Evolutionary conservation across 2,888 invertebrate genomes (phyloP).

Genomic region (Buathra laborator): DNA sequence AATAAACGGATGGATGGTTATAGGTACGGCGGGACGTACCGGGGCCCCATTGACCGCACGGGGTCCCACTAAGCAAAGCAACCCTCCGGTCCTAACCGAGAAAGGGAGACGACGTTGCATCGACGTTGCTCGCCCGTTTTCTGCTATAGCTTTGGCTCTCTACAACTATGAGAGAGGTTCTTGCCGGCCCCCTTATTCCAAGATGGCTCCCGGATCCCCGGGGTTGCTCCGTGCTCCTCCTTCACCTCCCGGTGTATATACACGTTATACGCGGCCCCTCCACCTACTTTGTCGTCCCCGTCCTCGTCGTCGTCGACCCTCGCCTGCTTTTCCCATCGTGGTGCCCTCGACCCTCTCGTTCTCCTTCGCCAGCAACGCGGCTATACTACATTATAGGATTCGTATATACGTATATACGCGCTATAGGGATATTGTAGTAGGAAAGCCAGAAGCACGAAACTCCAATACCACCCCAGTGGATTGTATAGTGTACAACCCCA

Average conservation of each 20-base stretch:
- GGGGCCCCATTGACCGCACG: constrained; percentile 36
- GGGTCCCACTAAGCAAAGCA: constrained; percentile 39
- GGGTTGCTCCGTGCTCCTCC: constrained; percentile 30
- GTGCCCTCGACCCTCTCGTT: constrained; percentile 59
- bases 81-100: constrained; percentile 35
- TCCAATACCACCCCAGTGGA: constrained; percentile 49
- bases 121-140: neutral
- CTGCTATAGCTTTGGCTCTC: neutral
- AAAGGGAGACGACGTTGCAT: constrained; percentile 9
- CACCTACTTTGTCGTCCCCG: constrained; percentile 41
- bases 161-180: constrained; percentile 1
- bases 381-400: constrained; percentile 17
- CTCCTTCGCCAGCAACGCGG: constrained; percentile 44
- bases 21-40: constrained; percentile 12
- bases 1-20: constrained; percentile 39
- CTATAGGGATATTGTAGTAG: constrained; percentile 25
- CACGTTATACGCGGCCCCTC: constrained; percentile 33
- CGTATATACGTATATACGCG: neutral
- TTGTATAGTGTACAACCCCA: constrained; percentile 37
- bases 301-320: constrained; percentile 53
- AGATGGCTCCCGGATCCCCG: constrained; percentile 53
- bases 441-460: constrained; percentile 38
- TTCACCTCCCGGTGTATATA: constrained; percentile 37
- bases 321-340: constrained; percentile 57
- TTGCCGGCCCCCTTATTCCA: constrained; percentile 37